Conservation (phyloP, 2,888 invertebrate genomes). For the Caenorhabditis sp. region DNA sequence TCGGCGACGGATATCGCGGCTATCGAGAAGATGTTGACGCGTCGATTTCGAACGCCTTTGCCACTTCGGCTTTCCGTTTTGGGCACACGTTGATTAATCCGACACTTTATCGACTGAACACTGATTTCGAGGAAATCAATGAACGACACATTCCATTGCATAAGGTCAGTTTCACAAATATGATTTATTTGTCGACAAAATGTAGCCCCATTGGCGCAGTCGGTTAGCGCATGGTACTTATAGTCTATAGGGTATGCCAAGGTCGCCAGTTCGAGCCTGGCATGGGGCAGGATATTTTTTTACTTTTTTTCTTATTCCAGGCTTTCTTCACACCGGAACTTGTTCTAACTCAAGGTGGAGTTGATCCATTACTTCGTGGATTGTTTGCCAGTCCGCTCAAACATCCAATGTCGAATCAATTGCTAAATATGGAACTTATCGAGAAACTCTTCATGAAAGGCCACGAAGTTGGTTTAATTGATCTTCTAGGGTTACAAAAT, state of each 20-base stretch:
- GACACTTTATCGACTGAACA: slow-evolving; percentile 74
- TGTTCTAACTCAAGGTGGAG: slow-evolving; percentile 92
- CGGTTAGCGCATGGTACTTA: slow-evolving; percentile 64
- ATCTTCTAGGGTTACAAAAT: not conserved
- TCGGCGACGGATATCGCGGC: slow-evolving; percentile 84
- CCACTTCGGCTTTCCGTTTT: slow-evolving; percentile 89
- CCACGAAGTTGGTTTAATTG: slow-evolving; percentile 63
- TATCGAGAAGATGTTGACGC: slow-evolving; percentile 78
- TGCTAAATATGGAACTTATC: slow-evolving; percentile 90
- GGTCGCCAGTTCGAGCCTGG: slow-evolving; percentile 53
- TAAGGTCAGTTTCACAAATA: slow-evolving; percentile 65
- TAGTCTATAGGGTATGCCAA: slow-evolving; percentile 50
- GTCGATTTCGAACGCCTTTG: slow-evolving; percentile 84
- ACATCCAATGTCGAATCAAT: slow-evolving; percentile 79
- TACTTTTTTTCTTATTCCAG: slow-evolving; percentile 30
- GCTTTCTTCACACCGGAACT: slow-evolving; percentile 98
- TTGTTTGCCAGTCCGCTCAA: slow-evolving; percentile 89
- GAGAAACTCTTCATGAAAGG: slow-evolving; percentile 81
- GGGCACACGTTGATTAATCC: slow-evolving; percentile 97
- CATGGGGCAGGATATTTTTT: slow-evolving; percentile 40
- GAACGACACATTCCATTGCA: slow-evolving; percentile 89
- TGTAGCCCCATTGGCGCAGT: slow-evolving; percentile 61
- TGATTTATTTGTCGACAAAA: too few species aligned
- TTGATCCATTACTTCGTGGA: slow-evolving; percentile 87
- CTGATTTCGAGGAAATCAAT: slow-evolving; percentile 76